Percentiles rank a stretch among this genome's conserved stretches.
Evolutionary conservation across 2,797 vertebrate species (phyloP).

Genomic region (Agapornis canus): DNA sequence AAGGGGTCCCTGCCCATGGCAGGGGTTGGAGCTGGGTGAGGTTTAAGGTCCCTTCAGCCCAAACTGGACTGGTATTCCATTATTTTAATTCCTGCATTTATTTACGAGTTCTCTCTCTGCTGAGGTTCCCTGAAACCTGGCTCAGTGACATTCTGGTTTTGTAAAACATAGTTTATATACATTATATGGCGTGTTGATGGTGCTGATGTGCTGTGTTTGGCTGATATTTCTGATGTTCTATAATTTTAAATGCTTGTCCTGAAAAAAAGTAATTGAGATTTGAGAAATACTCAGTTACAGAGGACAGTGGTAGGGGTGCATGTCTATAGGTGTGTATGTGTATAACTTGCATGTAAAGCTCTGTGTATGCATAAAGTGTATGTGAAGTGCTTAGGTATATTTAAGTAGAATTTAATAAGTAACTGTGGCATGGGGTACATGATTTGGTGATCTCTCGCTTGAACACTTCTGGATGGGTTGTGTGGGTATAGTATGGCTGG

Average conservation of each 20-base stretch:
- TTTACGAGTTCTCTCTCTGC: neutral
- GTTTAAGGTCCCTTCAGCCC: neutral
- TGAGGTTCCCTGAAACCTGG: neutral
- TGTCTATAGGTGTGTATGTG: no score
- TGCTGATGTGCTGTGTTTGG: neutral
- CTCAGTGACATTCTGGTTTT: neutral
- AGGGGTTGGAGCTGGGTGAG: neutral
- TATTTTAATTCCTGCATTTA: neutral
- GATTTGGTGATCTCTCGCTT: neutral
- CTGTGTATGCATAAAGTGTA: neutral
- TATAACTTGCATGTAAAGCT: neutral
- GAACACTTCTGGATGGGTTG: neutral
- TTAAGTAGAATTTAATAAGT: neutral
- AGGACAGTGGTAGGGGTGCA: neutral
- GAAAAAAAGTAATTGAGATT: neutral
- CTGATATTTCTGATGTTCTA: neutral
- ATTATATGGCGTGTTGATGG: fast-evolving
- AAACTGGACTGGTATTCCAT: neutral
- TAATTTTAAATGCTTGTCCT: neutral
- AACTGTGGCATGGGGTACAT: neutral
- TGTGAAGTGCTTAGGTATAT: neutral
- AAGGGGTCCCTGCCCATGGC: neutral
- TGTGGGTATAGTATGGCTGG: neutral
- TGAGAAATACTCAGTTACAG: neutral
- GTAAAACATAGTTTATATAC: fast-evolving